A percentile compares a stretch with the other conserved stretches of the same genome.
Evolutionary conservation across 1,140 invertebrate genomes (phyloP).

Genomic region (Drosophila sp.): DNA sequence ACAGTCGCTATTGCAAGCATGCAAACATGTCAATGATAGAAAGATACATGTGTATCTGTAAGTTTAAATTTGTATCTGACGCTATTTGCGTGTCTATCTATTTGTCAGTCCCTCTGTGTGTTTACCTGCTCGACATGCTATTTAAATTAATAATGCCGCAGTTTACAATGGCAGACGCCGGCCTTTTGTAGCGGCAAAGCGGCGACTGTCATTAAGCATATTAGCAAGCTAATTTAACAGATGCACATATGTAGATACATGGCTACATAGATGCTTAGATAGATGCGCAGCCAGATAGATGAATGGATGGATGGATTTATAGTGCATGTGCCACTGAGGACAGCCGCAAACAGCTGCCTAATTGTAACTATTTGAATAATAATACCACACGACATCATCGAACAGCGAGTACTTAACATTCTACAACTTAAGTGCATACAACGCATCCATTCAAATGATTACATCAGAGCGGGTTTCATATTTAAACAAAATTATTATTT

Average conservation of each 20-base stretch:
- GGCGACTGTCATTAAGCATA: slow-evolving; percentile 57
- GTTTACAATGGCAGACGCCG: slow-evolving; percentile 27
- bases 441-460: neutral
- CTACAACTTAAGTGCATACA: slow-evolving; percentile 14
- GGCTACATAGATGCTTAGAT: neutral
- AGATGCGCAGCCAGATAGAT: slow-evolving; percentile 1
- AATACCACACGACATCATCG: slow-evolving; percentile 1
- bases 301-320: slow-evolving; percentile 18
- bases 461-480: slow-evolving; percentile 12
- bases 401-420: slow-evolving; percentile 5
- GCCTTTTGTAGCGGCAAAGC: slow-evolving; percentile 31
- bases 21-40: slow-evolving; percentile 9
- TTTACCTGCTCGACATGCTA: slow-evolving; percentile 44
- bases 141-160: slow-evolving; percentile 77
- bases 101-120: neutral
- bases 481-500: slow-evolving; percentile 20
- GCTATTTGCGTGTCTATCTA: slow-evolving; percentile 23
- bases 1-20: slow-evolving; percentile 9
- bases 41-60: slow-evolving; percentile 24
- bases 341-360: slow-evolving; percentile 40
- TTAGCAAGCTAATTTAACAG: slow-evolving; percentile 49
- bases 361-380: slow-evolving; percentile 67
- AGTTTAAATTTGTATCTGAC: slow-evolving; percentile 31
- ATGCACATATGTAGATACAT: slow-evolving; percentile 29
- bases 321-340: slow-evolving; percentile 4